phyloP scores from a whole-genome alignment of 1,140 invertebrate genomes.

The Telenomus remus region DNA sequence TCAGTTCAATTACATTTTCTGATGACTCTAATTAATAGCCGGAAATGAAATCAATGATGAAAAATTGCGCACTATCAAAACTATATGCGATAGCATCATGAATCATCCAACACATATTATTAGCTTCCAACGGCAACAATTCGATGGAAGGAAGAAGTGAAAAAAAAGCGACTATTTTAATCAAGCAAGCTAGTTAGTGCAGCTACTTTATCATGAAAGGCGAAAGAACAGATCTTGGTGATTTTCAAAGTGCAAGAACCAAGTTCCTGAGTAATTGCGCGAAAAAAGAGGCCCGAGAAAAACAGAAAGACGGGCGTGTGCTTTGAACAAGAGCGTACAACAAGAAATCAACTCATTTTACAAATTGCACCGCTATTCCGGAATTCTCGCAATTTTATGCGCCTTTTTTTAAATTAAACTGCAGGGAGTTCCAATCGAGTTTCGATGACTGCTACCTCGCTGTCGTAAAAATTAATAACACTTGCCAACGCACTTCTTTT shows the following conservation, averaged over 20 bases:
- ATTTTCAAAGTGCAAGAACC: slow-evolving; percentile 60
- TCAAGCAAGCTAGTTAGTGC: slow-evolving; percentile 31
- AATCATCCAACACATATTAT: no score
- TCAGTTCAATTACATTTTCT: no score
- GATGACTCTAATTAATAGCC: no score
- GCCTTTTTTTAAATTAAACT: slow-evolving; percentile 61
- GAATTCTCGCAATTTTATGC: slow-evolving; percentile 60
- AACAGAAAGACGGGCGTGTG: slow-evolving; percentile 28
- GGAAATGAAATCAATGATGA: no score
- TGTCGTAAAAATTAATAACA: no score
- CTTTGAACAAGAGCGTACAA: slow-evolving; percentile 22
- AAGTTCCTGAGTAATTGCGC: slow-evolving; percentile 64
- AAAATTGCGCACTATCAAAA: no score
- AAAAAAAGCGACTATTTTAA: no score
- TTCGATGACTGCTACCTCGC: not conserved
- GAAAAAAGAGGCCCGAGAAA: slow-evolving; percentile 13
- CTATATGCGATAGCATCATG: no score
- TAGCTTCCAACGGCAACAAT: no score
- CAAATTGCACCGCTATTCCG: slow-evolving; percentile 21
- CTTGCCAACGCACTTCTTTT: no score
- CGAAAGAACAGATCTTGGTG: slow-evolving; percentile 62
- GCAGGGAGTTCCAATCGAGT: slow-evolving; percentile 1
- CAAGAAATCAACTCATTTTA: slow-evolving; percentile 27
- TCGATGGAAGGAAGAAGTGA: no score
- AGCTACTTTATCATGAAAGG: slow-evolving; percentile 63